Percentiles rank a stretch among this genome's conserved stretches.
Conservation (phyloP, 2,797 vertebrate genomes). For the Onychomys torridus region DNA sequence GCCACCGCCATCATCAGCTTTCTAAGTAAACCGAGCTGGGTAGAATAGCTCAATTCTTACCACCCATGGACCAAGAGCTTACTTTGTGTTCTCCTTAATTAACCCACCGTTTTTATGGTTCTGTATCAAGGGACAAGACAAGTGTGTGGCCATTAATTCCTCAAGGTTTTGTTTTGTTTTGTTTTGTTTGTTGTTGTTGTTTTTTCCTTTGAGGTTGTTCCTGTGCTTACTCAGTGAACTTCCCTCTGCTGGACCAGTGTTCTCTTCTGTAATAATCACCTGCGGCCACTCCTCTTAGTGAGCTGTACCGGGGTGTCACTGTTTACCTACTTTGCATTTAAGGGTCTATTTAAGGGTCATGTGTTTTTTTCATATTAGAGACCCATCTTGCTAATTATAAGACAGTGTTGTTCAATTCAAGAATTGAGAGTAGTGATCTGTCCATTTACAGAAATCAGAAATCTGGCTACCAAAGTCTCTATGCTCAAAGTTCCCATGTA, state of each 20-base stretch:
- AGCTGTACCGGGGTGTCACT: background rate
- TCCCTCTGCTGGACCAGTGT: background rate
- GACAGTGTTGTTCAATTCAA: slow-evolving; percentile 37
- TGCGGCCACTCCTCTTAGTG: slow-evolving; percentile 17
- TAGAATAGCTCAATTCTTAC: background rate
- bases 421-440: slow-evolving; percentile 24
- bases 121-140: background rate
- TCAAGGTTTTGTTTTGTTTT: background rate
- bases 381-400: slow-evolving; percentile 36
- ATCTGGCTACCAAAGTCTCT: background rate
- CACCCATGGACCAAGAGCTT: background rate
- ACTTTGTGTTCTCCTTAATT: slow-evolving; percentile 20
- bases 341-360: background rate
- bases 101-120: background rate
- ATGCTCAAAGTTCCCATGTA: background rate
- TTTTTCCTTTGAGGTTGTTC: background rate
- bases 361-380: slow-evolving; percentile 33
- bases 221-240: background rate
- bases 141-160: background rate
- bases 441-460: slow-evolving; percentile 9
- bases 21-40: background rate
- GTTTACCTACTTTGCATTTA: background rate
- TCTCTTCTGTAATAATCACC: slow-evolving; percentile 23
- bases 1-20: background rate
- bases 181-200: too few species aligned